phyloP scores from a whole-genome alignment of 2,888 invertebrate species.

The Pyralis farinalis region DNA sequence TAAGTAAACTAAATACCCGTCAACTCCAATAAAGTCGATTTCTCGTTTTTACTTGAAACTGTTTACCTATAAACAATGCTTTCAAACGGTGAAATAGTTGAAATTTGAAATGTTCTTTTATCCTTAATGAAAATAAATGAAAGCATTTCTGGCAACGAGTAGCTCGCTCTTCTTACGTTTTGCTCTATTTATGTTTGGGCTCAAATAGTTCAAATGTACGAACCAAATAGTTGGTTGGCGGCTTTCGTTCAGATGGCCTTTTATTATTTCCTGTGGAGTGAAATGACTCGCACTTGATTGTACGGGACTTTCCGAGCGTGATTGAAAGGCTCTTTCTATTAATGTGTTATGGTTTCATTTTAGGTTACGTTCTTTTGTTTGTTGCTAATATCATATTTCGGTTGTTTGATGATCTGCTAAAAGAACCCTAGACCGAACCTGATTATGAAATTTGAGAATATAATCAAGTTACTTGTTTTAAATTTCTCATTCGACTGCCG shows the following conservation, averaged over 20 bases:
- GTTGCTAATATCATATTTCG: no score
- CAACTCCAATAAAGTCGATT: no score
- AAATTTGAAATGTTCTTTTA: constrained; percentile 14
- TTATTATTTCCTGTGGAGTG: constrained; percentile 35
- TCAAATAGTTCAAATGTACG: constrained; percentile 25
- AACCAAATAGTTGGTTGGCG: constrained; percentile 27
- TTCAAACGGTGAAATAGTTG: background rate
- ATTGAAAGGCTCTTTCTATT: background rate
- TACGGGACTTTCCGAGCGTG: background rate
- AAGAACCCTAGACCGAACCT: no score
- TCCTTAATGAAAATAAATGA: constrained; percentile 35
- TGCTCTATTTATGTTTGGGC: constrained; percentile 24
- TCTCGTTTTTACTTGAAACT: no score
- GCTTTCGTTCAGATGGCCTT: constrained; percentile 23
- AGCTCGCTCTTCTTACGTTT: constrained; percentile 21
- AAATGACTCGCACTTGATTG: constrained; percentile 11
- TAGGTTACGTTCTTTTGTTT: no score
- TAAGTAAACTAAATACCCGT: no score
- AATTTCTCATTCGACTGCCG: no score
- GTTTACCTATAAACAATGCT: no score
- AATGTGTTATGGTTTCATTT: no score
- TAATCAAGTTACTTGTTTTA: no score
- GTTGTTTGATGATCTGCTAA: no score
- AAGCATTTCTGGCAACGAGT: constrained; percentile 26
- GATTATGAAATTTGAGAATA: no score